Evolutionary conservation across 2,113 vertebrate genomes (phyloP), one percentile per base, ranked within the genome.

Genomic region (Pardalotus punctatus): DNA sequence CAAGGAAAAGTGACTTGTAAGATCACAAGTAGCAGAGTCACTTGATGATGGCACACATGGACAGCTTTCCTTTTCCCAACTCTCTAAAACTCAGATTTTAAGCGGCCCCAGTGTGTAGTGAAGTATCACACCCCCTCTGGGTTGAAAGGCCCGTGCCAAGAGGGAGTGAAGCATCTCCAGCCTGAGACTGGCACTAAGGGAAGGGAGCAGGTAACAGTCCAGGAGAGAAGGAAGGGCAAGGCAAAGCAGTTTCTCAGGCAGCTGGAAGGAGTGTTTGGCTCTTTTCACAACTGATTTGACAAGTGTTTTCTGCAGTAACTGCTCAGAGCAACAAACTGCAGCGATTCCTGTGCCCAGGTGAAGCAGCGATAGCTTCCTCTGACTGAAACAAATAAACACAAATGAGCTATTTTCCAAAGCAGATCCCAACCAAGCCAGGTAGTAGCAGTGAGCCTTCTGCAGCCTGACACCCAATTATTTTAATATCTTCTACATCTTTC

Each of bases 381-480:
- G 45, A 2, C 47, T 82, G 76, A 88, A 96, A 86, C 64, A 93
- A 79, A 53, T 33, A 36, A 57, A 73, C n/a, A 62, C 61, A 35
- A 79, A 67, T 31, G 19, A 93, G 43, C 40, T 76, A 14, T 67
- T 85, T 85, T 67, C 51, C 48, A 90, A 74, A 70, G 67, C 1
- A 4, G 48, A 81, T 64, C 22, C 82, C 69, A 81, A 47, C 17
- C 51, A 72, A 71, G 56, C 16, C 17, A 86, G 56, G 56, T 8
- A 74, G 60, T 8, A 60, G 31, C 56, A 35, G 60, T 17, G 35
- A 90, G 58, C 38, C 35, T 88, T 66, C 76, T 61, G 22, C 51
- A 84, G 56, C 57, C 42, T 69, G 83, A 67, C 77, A 83, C 45
- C 64, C 76, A 81, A 86, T 94, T 84, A 96, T 82, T 88, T 95